Evolutionary conservation across 2,888 invertebrate genomes (phyloP).

Genomic region (Argynnis bischoffii): DNA sequence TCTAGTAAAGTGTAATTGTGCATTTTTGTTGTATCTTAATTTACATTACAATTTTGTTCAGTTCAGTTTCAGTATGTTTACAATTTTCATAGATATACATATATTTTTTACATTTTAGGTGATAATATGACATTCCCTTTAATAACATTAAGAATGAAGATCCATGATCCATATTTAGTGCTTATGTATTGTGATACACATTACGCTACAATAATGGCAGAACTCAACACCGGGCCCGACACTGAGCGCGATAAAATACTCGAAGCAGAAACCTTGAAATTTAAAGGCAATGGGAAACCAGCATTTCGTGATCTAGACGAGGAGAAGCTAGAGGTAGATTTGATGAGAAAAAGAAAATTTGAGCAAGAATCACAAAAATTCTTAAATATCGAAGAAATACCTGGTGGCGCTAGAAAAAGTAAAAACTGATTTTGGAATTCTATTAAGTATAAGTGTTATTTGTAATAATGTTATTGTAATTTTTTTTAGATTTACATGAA

Average conservation of each 20-base stretch:
- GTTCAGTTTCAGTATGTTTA: too few relatives aligned
- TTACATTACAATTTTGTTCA: too few relatives aligned
- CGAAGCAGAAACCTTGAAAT: constrained; percentile 51
- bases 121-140: constrained; percentile 42
- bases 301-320: constrained; percentile 44
- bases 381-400: constrained; percentile 12
- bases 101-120: constrained; percentile 41
- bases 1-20: too few relatives aligned
- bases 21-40: not conserved
- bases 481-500: too few relatives aligned
- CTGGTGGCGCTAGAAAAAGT: not conserved
- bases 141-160: constrained; percentile 53
- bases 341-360: constrained; percentile 8
- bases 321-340: constrained; percentile 31
- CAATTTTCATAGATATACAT: not conserved
- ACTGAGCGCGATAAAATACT: constrained; percentile 44
- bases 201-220: constrained; percentile 56
- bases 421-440: not conserved
- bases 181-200: constrained; percentile 57
- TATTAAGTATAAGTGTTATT: too few relatives aligned
- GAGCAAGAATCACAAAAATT: constrained; percentile 29
- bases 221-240: constrained; percentile 51
- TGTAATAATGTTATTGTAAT: too few relatives aligned
- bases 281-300: constrained; percentile 53
- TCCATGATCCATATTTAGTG: constrained; percentile 58